These are phyloP conservation scores for Caenorhabditis briggsae DNA, from an alignment of 1,140 invertebrate genomes.

Conservation along the genomic window DNA sequence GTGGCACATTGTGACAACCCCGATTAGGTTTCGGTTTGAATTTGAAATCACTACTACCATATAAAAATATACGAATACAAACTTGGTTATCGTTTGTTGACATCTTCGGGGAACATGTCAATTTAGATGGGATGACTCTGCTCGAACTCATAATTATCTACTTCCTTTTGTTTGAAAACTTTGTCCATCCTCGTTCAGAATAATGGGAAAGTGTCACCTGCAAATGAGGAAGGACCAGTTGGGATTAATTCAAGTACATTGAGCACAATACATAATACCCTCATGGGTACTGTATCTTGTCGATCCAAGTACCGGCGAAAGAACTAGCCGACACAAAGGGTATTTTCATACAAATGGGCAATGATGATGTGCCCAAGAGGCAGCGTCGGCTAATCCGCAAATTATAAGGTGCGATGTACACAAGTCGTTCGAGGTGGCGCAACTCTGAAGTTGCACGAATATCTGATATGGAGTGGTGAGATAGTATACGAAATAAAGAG, in stretches of 20 bases:
- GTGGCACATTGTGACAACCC: slow-evolving; percentile 46
- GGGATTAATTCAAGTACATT: slow-evolving; percentile 40
- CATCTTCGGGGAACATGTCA: neutral
- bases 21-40: slow-evolving; percentile 17
- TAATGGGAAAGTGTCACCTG: neutral
- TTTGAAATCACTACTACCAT: neutral
- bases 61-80: neutral
- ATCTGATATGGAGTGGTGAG: slow-evolving; percentile 3
- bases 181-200: neutral
- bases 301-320: neutral
- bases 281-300: neutral
- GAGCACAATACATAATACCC: slow-evolving; percentile 31
- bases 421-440: slow-evolving; percentile 48
- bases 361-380: neutral
- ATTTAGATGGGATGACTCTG: neutral
- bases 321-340: neutral
- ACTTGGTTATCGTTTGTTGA: neutral
- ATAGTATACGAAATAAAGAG: neutral
- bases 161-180: neutral
- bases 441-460: slow-evolving; percentile 34
- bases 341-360: slow-evolving; percentile 48
- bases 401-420: slow-evolving; percentile 55
- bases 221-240: neutral
- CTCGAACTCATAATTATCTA: slow-evolving; percentile 17
- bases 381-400: slow-evolving; percentile 30